Base-by-base conservation (phyloP, 2,888 invertebrate species). In the Philereme transversata region DNA sequence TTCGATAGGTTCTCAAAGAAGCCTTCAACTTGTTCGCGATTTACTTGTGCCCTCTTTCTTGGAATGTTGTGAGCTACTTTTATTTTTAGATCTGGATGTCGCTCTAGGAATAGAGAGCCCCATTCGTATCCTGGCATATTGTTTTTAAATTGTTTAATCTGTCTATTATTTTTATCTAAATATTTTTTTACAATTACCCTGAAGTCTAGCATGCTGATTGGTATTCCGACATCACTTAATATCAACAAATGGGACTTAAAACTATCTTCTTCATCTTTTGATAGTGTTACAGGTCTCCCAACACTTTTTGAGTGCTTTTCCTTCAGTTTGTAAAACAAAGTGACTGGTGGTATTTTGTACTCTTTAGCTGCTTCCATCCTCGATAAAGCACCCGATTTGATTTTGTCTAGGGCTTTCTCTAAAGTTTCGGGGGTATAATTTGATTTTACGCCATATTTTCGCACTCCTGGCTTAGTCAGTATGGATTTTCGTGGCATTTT, bases 221-320 rank as follows among this genome's bases (percentile, higher is more conserved):
- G 54, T 55, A 55, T 55, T 40, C 54, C 54, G 22, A 55, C 10
- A 47, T 55, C 54, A 48, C 54, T 55, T 35, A 55, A 22, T 46
- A 47, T 6, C 40, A 55, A 48, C 41, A 55, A 55, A 47, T 55
- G 48, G 38, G 9, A 10, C 40, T 47, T 55, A 34, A 55, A 55
- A 55, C 36, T 47, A 10, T 47, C 47, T 48, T 54, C 54, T 54
- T 55, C 54, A 11, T 22, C 11, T 47, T 47, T 46, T 8, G 54
- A 40, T 22, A 22, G 22, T 22, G 22, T 22, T 22, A 22, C 22
- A 22, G 22, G 22, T 48, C 48, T 47, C 38, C 55, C 55, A 48
- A 55, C 55, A n/a, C n/a, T 38, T 45, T 55, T 55, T 8, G 11
- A 33, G 45, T 55, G 55, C 40, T 55, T 55, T 40, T 55, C 38